phyloP scores from a whole-genome alignment of 2,113 vertebrate genomes.

The Xenus cinereus region DNA sequence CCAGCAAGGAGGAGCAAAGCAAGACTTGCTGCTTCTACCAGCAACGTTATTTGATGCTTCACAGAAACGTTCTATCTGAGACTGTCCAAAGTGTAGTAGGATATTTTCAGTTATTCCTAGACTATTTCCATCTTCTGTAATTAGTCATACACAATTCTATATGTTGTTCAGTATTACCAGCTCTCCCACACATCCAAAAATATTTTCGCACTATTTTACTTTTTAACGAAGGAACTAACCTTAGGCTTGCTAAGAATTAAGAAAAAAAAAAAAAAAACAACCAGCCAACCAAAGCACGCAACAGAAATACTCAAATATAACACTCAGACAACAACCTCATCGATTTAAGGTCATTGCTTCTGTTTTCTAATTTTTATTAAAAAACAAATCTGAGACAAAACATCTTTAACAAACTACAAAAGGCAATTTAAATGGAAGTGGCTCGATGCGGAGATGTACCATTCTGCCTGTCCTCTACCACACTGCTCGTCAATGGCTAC shows the following conservation, averaged over 20 bases:
- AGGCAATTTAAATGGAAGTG: not conserved
- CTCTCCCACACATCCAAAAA: not conserved
- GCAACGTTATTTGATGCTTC: not conserved
- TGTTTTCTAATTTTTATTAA: not conserved
- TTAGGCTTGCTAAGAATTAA: not conserved
- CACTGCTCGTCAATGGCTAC: not conserved
- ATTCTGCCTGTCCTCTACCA: not conserved
- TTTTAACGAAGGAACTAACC: not conserved
- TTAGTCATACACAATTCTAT: not conserved
- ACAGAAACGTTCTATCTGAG: not conserved
- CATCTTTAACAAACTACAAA: not conserved
- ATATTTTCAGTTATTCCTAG: not conserved
- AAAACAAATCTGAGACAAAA: not conserved
- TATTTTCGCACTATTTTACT: not conserved
- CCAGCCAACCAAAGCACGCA: not conserved
- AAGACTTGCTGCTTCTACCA: not conserved
- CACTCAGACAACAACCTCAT: not conserved
- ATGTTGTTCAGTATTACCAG: not conserved
- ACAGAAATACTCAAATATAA: not conserved
- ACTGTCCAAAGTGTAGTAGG: not conserved
- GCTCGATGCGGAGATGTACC: not conserved
- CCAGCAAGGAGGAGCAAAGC: not conserved
- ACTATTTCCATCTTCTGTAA: slow-evolving; percentile 12
- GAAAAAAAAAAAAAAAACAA: not conserved
- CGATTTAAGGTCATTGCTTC: not conserved